These are phyloP conservation scores for Elysia chlorotica DNA, from an alignment of 1,140 invertebrate genomes.

Conservation along the genomic window DNA sequence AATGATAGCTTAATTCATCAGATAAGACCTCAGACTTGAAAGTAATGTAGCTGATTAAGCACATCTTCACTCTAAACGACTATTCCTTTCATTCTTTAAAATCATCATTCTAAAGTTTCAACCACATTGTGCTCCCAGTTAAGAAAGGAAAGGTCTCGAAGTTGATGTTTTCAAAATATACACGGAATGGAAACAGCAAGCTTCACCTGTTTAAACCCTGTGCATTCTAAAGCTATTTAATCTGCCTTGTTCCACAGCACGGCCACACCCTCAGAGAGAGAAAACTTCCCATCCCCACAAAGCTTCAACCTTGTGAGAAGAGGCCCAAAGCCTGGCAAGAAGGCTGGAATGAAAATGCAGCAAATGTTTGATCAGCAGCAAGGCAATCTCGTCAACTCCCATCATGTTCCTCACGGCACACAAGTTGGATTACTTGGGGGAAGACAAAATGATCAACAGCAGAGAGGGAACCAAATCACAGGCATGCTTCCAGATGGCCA, in stretches of 20 bases:
- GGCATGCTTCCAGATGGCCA: neutral
- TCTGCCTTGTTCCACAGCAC: too few species aligned
- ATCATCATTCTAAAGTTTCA: too few species aligned
- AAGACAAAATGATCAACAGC: too few species aligned
- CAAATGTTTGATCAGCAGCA: neutral
- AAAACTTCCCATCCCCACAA: constrained; percentile 21
- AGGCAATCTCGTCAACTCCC: neutral
- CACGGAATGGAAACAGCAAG: too few species aligned
- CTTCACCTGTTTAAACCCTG: too few species aligned
- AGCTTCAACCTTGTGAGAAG: neutral
- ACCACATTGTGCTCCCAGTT: too few species aligned
- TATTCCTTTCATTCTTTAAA: neutral
- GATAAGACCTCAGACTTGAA: neutral
- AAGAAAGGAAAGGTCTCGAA: too few species aligned
- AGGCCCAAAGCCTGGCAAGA: constrained; percentile 10
- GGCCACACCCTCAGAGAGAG: constrained; percentile 13
- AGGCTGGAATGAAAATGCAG: neutral
- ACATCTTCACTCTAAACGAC: neutral
- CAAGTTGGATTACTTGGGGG: neutral
- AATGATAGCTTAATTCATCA: neutral
- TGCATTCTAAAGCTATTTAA: neutral
- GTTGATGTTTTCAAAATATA: neutral
- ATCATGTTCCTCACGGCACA: neutral
- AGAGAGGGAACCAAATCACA: neutral
- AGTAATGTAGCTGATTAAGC: neutral